Conservation (phyloP, 2,888 invertebrate genomes). For the Anarsia innoxiella region DNA sequence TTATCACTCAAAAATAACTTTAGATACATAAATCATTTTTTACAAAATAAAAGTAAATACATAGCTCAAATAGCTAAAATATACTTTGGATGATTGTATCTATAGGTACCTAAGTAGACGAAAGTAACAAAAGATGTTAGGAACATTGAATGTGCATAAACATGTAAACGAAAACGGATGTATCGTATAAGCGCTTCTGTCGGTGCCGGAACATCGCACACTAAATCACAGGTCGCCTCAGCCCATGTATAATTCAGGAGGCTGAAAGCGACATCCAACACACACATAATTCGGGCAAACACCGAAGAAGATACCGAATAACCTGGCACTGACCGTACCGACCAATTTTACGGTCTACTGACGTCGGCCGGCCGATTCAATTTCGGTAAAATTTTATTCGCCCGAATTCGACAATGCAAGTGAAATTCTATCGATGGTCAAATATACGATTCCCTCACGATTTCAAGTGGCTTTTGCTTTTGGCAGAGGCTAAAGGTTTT, state of each 20-base stretch:
- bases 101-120: no score
- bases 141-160: conserved; percentile 26
- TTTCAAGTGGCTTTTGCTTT: conserved; percentile 42
- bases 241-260: conserved; percentile 67
- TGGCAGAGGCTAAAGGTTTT: conserved; percentile 29
- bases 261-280: conserved; percentile 51
- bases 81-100: no score
- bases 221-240: conserved; percentile 62
- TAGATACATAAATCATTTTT: neutral
- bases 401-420: conserved; percentile 55
- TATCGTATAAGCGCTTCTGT: conserved; percentile 45
- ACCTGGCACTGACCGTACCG: conserved; percentile 49
- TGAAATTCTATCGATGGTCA: conserved; percentile 59
- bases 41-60: neutral
- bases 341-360: conserved; percentile 70
- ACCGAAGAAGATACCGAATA: conserved; percentile 53
- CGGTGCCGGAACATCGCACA: conserved; percentile 42
- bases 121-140: conserved; percentile 6
- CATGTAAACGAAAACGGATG: conserved; percentile 48
- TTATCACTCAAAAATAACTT: neutral
- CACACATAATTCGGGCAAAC: conserved; percentile 50
- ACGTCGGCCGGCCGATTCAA: conserved; percentile 63
- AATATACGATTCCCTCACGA: conserved; percentile 43
- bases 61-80: no score
- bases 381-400: conserved; percentile 72